These are phyloP conservation scores for Lomographa bimaculata DNA, from an alignment of 2,888 invertebrate genomes.

Conservation along the genomic window DNA sequence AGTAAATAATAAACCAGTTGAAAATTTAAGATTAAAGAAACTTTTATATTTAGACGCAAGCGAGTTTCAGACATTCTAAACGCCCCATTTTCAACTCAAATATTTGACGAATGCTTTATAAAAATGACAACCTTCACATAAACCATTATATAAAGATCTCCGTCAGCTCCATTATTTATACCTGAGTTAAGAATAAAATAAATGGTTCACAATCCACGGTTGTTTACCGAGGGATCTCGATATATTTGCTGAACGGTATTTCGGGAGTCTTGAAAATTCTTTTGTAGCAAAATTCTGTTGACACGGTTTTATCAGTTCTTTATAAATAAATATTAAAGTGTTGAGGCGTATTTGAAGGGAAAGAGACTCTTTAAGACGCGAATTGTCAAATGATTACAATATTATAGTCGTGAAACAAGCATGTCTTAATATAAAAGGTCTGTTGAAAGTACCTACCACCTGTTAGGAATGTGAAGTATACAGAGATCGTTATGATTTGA, in stretches of 20 bases:
- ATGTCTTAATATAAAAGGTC: too few relatives aligned
- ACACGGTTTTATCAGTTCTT: slow-evolving; percentile 14
- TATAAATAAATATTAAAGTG: slow-evolving; percentile 6
- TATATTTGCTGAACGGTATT: slow-evolving; percentile 18
- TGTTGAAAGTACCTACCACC: too few relatives aligned
- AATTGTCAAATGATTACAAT: too few relatives aligned
- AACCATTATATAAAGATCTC: slow-evolving; percentile 16
- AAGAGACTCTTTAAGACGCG: neutral
- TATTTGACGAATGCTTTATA: slow-evolving; percentile 19
- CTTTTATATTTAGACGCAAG: too few relatives aligned
- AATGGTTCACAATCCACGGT: slow-evolving; percentile 12
- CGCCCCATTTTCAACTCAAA: slow-evolving; percentile 13
- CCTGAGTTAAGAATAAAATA: slow-evolving; percentile 18
- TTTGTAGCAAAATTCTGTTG: slow-evolving; percentile 23
- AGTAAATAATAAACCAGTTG: too few relatives aligned
- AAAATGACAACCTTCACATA: slow-evolving; percentile 13
- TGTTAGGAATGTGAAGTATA: too few relatives aligned
- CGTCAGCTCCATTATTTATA: slow-evolving; percentile 12
- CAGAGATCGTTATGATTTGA: too few relatives aligned
- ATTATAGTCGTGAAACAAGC: too few relatives aligned
- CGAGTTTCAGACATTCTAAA: slow-evolving; percentile 2
- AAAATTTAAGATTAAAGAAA: too few relatives aligned
- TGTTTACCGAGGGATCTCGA: slow-evolving; percentile 17
- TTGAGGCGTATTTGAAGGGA: neutral
- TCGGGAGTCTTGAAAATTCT: slow-evolving; percentile 10